phyloP scores from a whole-genome alignment of 2,888 invertebrate genomes.

The Marasmarcha lunaedactyla region DNA sequence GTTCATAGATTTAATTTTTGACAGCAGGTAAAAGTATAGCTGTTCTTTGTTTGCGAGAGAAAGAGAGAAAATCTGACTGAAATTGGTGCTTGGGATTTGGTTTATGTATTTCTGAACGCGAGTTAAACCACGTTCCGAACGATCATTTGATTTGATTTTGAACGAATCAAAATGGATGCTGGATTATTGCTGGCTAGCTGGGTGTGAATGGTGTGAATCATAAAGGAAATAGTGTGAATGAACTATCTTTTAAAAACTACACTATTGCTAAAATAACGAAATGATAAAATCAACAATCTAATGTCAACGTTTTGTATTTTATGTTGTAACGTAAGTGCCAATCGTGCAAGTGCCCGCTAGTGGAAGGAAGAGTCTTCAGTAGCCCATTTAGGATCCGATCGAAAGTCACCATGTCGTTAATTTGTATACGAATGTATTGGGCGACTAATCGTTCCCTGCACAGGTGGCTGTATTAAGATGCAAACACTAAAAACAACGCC shows the following conservation, averaged over 20 bases:
- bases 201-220: conserved; percentile 1
- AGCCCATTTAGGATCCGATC: conserved; percentile 35
- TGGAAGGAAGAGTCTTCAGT: conserved; percentile 26
- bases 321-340: conserved; percentile 29
- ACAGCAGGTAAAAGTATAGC: too few species aligned
- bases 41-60: too few species aligned
- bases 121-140: conserved; percentile 26
- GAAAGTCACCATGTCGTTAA: conserved; percentile 61
- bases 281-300: conserved; percentile 53
- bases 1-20: too few species aligned
- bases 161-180: conserved; percentile 72
- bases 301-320: conserved; percentile 49
- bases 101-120: too few species aligned
- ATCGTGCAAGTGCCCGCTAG: conserved; percentile 33
- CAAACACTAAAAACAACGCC: conserved; percentile 56
- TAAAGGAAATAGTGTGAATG: conserved; percentile 46
- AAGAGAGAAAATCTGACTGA: too few species aligned
- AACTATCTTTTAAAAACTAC: conserved; percentile 66
- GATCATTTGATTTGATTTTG: conserved; percentile 59
- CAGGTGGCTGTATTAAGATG: conserved; percentile 66
- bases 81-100: too few species aligned
- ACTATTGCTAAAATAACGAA: conserved; percentile 65
- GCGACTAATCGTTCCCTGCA: conserved; percentile 42
- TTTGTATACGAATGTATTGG: conserved; percentile 61
- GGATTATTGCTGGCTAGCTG: conserved; percentile 51